These are phyloP conservation scores for Lagria hirta DNA, from an alignment of 2,888 invertebrate genomes.

Conservation along the genomic window DNA sequence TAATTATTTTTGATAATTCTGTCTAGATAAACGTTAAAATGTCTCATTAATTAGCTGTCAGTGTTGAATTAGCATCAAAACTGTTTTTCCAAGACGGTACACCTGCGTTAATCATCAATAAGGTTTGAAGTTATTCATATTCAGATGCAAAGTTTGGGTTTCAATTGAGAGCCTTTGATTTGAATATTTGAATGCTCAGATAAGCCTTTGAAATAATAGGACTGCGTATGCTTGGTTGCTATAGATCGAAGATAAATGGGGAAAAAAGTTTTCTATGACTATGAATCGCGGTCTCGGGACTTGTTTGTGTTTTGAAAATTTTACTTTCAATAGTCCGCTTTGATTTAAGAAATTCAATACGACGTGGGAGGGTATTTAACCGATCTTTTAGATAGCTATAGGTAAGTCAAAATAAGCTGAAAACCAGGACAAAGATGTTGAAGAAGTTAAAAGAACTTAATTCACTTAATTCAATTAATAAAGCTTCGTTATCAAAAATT, in stretches of 20 bases:
- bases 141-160: conserved; percentile 35
- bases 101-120: conserved; percentile 42
- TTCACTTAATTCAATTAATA: no score
- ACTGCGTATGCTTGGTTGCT: conserved; percentile 21
- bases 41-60: no score
- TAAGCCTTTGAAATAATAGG: conserved; percentile 28
- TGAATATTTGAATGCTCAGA: conserved; percentile 26
- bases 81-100: conserved; percentile 28
- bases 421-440: no score
- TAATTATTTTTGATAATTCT: no score
- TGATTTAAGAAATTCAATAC: conserved; percentile 3
- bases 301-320: conserved; percentile 16
- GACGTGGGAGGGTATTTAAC: conserved; percentile 1
- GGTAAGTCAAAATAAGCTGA: no score
- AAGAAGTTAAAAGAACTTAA: no score
- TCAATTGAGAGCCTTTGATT: conserved; percentile 29
- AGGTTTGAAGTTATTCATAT: conserved; percentile 39
- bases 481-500: no score
- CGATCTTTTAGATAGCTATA: no score
- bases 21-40: no score
- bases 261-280: conserved; percentile 22
- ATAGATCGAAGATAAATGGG: conserved; percentile 29
- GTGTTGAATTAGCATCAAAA: conserved; percentile 25
- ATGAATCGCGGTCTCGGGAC: background rate
- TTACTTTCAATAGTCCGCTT: conserved; percentile 1